Evolutionary conservation across 2,888 invertebrate species (phyloP).

Genomic region (Teleiodes luculella): DNA sequence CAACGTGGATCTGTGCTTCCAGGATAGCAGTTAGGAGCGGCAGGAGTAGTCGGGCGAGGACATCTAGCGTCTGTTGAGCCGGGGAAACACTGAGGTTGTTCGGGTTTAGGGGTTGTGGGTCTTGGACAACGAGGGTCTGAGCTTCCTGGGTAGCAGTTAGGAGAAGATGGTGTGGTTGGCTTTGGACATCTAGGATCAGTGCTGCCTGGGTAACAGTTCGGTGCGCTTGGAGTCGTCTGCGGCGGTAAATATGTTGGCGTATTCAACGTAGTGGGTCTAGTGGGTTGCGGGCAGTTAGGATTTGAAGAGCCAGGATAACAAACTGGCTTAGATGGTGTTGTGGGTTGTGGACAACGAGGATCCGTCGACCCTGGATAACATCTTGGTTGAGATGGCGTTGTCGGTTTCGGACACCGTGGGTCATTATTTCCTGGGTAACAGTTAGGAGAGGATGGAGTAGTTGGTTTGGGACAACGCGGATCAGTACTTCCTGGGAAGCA

Average conservation of each 20-base stretch:
- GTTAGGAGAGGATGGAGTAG: constrained; percentile 31
- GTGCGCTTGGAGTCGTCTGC: constrained; percentile 30
- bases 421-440: constrained; percentile 31
- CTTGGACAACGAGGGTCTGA: constrained; percentile 36
- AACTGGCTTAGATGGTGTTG: constrained; percentile 25
- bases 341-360: constrained; percentile 35
- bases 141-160: constrained; percentile 31
- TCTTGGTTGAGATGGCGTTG: constrained; percentile 28
- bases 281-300: constrained; percentile 36
- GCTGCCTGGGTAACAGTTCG: constrained; percentile 39
- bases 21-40: constrained; percentile 33
- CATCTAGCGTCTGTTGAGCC: constrained; percentile 36
- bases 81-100: constrained; percentile 27
- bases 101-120: constrained; percentile 29
- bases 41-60: constrained; percentile 32
- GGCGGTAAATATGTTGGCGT: constrained; percentile 32
- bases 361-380: constrained; percentile 39
- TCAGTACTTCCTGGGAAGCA: constrained; percentile 39
- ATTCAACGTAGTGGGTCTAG: constrained; percentile 30
- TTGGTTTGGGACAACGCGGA: constrained; percentile 33
- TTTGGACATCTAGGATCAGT: constrained; percentile 39
- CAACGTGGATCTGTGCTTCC: constrained; percentile 35
- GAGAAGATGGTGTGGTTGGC: constrained; percentile 27
- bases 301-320: constrained; percentile 39
- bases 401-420: constrained; percentile 30